Base-by-base conservation (phyloP, 1,140 invertebrate species). In the Solenopsis invicta region DNA sequence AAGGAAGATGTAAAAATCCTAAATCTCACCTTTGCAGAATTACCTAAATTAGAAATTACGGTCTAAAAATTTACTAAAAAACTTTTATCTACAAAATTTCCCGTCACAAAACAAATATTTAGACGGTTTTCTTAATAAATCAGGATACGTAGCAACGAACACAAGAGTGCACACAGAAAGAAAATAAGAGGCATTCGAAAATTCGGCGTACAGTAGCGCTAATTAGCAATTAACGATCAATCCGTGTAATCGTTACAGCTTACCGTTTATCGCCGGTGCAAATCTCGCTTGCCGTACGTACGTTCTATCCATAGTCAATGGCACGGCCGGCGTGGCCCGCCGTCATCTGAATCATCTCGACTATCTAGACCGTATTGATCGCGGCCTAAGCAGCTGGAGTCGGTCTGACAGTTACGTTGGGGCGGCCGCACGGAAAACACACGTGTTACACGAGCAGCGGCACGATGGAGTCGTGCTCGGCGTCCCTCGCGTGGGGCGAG, bases 361-460 rank as follows among this genome's bases (percentile, higher is more conserved):
- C 89, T 93, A 94, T 94, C 93, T 94, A 89, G 86, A 91, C 91
- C 89, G 91, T 95, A 95, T 95, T 95, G 94, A 95, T 95, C 94
- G 94, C 81, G 88, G 24, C 69, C 86, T 75, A 91, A 93, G 92
- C 93, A 94, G 93, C 93, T 94, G 93, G 81, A 90, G 78, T 86
- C 59, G 69, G 45, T 89, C 86, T 86, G 93, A 93, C 94, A 95
- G 94, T 95, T 93, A 91, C 92, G 92, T 93, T 90, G 87, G 90
- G 92, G 87, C 93, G 92, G 81, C 90, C 94, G 92, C 87, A 91
- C 92, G 87, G 92, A 92, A 94, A 93, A 94, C 91, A 94, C 93
- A 92, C 91, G 92, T 93, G 93, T 88, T 80, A 72, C 69, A 66
- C 81, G 80, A 61, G 69, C 45, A 62, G 69, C 80, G 45, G 72